Conservation (phyloP, 2,888 invertebrate genomes). For the Limnephilus marmoratus region DNA sequence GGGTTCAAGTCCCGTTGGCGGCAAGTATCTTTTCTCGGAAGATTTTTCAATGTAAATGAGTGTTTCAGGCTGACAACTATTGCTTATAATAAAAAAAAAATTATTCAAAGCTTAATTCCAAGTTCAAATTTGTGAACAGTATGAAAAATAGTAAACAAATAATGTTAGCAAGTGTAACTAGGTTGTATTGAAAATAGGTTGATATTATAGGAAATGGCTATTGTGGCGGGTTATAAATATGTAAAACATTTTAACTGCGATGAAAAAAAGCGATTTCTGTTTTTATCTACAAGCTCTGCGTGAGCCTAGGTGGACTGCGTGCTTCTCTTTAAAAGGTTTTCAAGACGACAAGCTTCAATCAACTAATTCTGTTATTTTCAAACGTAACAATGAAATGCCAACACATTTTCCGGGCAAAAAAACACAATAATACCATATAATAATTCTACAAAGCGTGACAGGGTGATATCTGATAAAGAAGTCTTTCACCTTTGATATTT, state of each 20-base stretch:
- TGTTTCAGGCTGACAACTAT: no score
- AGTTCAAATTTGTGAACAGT: neutral
- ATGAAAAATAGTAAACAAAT: neutral
- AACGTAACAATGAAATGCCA: neutral
- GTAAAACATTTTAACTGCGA: neutral
- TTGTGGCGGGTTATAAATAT: conserved; percentile 2
- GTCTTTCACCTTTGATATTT: neutral
- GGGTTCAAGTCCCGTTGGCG: no score
- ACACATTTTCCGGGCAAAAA: neutral
- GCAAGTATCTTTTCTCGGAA: no score
- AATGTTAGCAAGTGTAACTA: neutral
- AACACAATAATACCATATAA: neutral
- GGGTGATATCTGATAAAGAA: neutral
- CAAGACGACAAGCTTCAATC: neutral
- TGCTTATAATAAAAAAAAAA: no score
- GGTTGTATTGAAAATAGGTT: neutral
- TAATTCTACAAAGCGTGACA: neutral
- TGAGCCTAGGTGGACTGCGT: neutral
- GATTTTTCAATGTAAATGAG: no score
- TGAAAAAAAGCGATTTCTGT: neutral
- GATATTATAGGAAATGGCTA: neutral
- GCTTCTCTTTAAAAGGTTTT: neutral
- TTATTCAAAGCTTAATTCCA: neutral
- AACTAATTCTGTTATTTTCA: neutral
- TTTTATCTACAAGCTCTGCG: neutral